A percentile compares a stretch with the other conserved stretches of the same genome.
Evolutionary conservation across 2,888 invertebrate genomes (phyloP).

Genomic region (Ennomos erosarius): DNA sequence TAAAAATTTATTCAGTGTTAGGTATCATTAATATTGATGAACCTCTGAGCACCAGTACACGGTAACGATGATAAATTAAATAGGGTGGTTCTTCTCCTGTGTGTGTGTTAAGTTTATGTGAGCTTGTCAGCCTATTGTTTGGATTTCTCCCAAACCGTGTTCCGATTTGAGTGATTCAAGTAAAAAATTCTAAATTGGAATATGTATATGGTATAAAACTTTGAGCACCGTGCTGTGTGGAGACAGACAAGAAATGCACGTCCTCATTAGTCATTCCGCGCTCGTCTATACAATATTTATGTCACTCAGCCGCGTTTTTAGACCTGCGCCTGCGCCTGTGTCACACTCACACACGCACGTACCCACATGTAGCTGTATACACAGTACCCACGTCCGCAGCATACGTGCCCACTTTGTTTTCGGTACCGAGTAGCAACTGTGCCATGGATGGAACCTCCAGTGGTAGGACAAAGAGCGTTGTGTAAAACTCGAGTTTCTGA

Average conservation of each 20-base stretch:
- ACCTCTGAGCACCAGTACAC: too few species aligned
- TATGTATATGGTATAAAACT: conserved; percentile 19
- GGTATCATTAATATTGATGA: too few species aligned
- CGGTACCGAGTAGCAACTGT: conserved; percentile 22
- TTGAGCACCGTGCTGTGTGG: conserved; percentile 41
- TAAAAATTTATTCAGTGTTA: too few species aligned
- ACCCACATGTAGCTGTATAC: not conserved
- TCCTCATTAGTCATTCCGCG: conserved; percentile 72
- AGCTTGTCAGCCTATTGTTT: too few species aligned
- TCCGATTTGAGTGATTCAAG: not conserved
- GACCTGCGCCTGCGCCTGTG: conserved; percentile 45
- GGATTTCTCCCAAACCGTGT: not conserved
- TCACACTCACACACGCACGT: conserved; percentile 27
- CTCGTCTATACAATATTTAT: conserved; percentile 80
- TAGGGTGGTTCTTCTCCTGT: too few species aligned
- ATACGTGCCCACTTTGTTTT: conserved; percentile 23
- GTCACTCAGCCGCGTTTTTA: conserved; percentile 68
- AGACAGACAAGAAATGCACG: conserved; percentile 54
- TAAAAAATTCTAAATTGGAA: not conserved
- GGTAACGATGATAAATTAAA: too few species aligned
- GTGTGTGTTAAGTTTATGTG: too few species aligned
- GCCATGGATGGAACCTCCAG: conserved; percentile 6
- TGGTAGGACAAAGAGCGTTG: conserved; percentile 7
- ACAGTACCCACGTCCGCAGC: not conserved
- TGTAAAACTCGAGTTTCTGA: not conserved